Evolutionary conservation across 2,888 invertebrate genomes (phyloP), one percentile per base, ranked within the genome.

Genomic region (Brassicogethes aeneus): DNA sequence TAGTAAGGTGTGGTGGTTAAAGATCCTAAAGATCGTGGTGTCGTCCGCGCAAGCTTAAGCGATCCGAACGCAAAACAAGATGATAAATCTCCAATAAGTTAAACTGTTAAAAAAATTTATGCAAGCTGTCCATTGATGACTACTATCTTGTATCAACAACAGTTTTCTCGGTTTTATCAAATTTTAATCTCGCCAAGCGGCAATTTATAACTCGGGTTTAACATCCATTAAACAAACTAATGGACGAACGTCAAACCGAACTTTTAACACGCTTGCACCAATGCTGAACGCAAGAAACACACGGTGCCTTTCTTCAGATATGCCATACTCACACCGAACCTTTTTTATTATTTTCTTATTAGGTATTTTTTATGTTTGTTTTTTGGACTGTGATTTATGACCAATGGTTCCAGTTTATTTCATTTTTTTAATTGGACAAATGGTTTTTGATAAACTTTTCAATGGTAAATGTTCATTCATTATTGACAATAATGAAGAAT

Each of bases 71-170:
- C 23, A 10, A 5, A 23, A 23, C 23, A 23, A 7, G 14, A 32
- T 32, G 32, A 32, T 32, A 32, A 32, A 32, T 32, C 13, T 13
- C 10, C 10, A 10, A 23, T 23, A 23, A 23, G 32, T 44, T 12
- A 32, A 32, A 32, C 32, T 32, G 32, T 32, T 32, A 32, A 32
- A 34, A 40, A 45, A 45, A 47, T 47, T 45, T 45, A 47, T 43
- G 42, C 42, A 42, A 41, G 36, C 29, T 52, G 56, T 56, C 56
- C 60, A 61, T 58, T 60, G 63, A 61, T 61, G 62, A 57, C 56
- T 58, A 54, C 59, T 61, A 63, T 62, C 62, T 63, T 60, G 57
- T 60, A 62, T 64, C 62, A 62, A 60, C 61, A 62, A 58, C 61
- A 59, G 56, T 61, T 64, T 60, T 61, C 60, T 57, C 56, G 52